These are phyloP conservation scores for Oithona nana DNA, from an alignment of 2,888 invertebrate genomes.

Conservation along the genomic window DNA sequence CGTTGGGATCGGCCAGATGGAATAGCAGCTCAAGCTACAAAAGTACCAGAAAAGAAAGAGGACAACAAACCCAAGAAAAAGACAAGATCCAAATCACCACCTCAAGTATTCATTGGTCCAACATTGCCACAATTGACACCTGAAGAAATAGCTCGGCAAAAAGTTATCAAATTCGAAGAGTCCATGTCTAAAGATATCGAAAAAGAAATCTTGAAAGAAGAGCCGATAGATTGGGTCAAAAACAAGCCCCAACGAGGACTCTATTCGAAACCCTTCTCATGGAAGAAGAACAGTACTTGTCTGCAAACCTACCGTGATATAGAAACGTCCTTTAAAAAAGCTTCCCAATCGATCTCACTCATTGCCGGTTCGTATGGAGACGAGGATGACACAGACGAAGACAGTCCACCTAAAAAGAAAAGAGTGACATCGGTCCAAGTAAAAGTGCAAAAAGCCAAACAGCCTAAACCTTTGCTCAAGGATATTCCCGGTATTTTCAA, in stretches of 20 bases:
- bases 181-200: constrained; percentile 1
- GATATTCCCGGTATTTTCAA: neutral
- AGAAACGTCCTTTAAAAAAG: neutral
- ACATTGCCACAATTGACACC: constrained; percentile 1
- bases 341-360: constrained; percentile 27
- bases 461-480: neutral
- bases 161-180: constrained; percentile 8
- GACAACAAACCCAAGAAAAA: neutral
- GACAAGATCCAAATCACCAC: neutral
- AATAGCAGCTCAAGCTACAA: constrained; percentile 8
- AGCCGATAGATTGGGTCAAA: constrained; percentile 12
- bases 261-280: neutral
- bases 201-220: constrained; percentile 8
- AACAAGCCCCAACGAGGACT: neutral
- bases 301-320: neutral
- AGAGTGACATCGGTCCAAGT: constrained; percentile 21
- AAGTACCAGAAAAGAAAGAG: neutral
- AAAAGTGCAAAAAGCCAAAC: constrained; percentile 10
- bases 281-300: neutral
- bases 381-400: constrained; percentile 32
- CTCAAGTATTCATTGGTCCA: neutral
- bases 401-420: constrained; percentile 24
- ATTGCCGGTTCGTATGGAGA: constrained; percentile 36
- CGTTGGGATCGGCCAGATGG: constrained; percentile 42
- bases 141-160: constrained; percentile 4